Base-by-base conservation (phyloP, 2,888 invertebrate species). In the Dynastes grantii region DNA sequence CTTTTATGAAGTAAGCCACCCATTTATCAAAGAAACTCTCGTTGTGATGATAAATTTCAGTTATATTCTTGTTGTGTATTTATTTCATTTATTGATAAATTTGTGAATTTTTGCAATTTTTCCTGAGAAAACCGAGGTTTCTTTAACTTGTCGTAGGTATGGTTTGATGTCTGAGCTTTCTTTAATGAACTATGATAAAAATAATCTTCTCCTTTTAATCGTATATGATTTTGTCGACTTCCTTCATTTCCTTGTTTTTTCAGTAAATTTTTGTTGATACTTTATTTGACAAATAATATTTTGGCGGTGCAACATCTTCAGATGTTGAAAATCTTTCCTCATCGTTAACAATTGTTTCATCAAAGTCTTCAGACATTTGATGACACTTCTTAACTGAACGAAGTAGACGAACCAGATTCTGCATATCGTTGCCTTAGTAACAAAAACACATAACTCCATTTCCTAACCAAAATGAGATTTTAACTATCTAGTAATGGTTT, bases 1-100 rank as follows among this genome's bases (percentile, higher is more conserved):
- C 95, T 95, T 90, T 97, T 95, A 86, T 96, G 95, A 49, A 92
- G 89, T 71, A 92, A 87, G 84, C 92, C 76, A 94, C 86, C 96
- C 96, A 97, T 88, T 93, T 93, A 65, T 91, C 88, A 86, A 95
- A 96, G 13, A 91, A 87, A 4, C 89, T 88, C 79, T 90, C 90
- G 84, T 93, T 92, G 61, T 91, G 90, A 76, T 91, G 88, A 81
- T 90, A 89, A 2, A 95, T 90, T 70, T 90, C 89, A 61, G 88
- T 85, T 27, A 94, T 91, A 79, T 91, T 90, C 2, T 87, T 86
- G 83, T 90, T 90, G 87, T 96, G 96, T 83, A 91, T 90, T 6
- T 83, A 91, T 90, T 6, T 87, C 76, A 13, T 79, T 83, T 0
- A 93, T 90, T 68, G 92, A 84, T 80, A 87, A 88, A 85, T 90